phyloP scores from a whole-genome alignment of 2,797 vertebrate genomes.

The Anguilla pacifica region DNA sequence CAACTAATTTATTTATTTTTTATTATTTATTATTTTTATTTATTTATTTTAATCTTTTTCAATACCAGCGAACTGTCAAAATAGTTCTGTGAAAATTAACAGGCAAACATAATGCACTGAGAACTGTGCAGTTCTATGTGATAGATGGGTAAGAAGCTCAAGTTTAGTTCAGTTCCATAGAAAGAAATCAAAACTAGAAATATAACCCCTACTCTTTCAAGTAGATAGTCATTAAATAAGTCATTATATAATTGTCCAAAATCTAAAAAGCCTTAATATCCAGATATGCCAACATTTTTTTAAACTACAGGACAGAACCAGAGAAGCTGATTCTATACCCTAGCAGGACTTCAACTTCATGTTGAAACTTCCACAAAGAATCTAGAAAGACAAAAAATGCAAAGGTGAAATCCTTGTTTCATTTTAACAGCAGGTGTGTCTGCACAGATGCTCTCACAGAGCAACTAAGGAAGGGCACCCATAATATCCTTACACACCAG shows the following conservation, averaged over 20 bases:
- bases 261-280: neutral
- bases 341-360: neutral
- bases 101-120: conserved; percentile 10
- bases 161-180: neutral
- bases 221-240: too few relatives aligned
- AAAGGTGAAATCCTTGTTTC: neutral
- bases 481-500: neutral
- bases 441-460: neutral
- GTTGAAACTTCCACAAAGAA: neutral
- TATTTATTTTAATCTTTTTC: neutral
- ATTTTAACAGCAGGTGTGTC: neutral
- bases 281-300: neutral
- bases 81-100: neutral
- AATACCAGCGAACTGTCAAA: neutral
- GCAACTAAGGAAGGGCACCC: neutral
- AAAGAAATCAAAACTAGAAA: neutral
- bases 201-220: neutral
- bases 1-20: neutral
- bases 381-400: neutral
- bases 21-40: too few relatives aligned
- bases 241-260: neutral
- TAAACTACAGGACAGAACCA: neutral
- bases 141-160: neutral
- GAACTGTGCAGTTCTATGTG: neutral
- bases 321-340: neutral